Percentiles rank a stretch among this genome's conserved stretches.
Evolutionary conservation across 2,113 vertebrate species (phyloP).

Genomic region (Bathybates hornii): DNA sequence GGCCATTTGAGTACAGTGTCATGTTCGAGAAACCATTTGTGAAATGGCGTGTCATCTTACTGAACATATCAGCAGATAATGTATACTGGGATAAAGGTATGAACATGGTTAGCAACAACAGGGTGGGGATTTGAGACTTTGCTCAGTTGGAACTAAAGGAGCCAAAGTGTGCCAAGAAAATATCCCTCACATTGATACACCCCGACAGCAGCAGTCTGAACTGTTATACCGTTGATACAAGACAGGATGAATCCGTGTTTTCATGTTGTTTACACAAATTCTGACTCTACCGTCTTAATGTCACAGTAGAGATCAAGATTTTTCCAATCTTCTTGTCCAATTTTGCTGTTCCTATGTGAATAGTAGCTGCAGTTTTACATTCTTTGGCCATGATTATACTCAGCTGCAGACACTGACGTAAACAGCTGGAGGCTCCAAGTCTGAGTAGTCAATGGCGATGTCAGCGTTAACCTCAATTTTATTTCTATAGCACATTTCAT

Average conservation of each 20-base stretch:
- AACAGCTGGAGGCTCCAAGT: neutral
- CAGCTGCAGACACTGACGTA: neutral
- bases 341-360: neutral
- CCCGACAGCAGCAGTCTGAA: neutral
- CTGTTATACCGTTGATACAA: neutral
- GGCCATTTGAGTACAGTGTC: neutral
- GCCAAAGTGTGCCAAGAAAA: neutral
- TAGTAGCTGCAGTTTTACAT: neutral
- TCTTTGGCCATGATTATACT: neutral
- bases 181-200: neutral
- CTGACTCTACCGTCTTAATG: neutral
- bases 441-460: neutral
- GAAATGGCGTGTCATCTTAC: neutral
- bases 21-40: neutral
- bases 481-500: neutral
- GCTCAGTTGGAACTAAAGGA: neutral
- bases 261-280: neutral
- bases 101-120: neutral
- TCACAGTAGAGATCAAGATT: neutral
- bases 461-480: neutral
- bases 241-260: neutral
- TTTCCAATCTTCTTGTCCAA: neutral
- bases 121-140: neutral
- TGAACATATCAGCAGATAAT: neutral
- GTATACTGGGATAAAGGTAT: neutral